Evolutionary conservation across 2,113 vertebrate species (phyloP).

Genomic region (Trichomycterus rosablanca): DNA sequence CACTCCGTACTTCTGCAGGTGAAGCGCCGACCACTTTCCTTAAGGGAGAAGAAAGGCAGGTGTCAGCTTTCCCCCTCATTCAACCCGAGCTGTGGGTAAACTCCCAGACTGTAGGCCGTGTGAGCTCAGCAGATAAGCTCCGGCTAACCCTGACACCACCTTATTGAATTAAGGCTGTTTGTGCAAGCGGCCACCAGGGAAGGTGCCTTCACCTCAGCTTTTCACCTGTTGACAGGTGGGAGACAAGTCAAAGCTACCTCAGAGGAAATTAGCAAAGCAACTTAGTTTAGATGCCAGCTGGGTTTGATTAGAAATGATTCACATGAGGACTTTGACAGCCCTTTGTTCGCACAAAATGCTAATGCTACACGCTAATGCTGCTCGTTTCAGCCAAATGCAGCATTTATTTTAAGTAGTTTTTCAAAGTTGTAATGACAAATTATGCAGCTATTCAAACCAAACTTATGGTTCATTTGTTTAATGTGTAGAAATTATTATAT

Average conservation of each 20-base stretch:
- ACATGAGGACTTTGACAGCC: slow-evolving; percentile 4
- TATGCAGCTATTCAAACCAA: too few species aligned
- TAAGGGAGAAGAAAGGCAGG: slow-evolving; percentile 45
- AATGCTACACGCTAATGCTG: neutral
- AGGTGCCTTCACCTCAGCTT: slow-evolving; percentile 42
- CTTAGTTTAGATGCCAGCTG: slow-evolving; percentile 43
- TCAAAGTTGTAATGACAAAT: too few species aligned
- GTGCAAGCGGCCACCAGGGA: slow-evolving; percentile 46
- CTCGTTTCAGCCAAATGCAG: too few species aligned
- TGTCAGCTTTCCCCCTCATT: slow-evolving; percentile 42
- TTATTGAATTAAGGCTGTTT: slow-evolving; percentile 55
- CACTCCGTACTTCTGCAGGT: slow-evolving; percentile 14
- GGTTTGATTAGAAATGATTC: slow-evolving; percentile 28
- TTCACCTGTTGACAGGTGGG: slow-evolving; percentile 52
- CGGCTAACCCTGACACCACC: slow-evolving; percentile 46
- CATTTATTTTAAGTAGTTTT: too few species aligned
- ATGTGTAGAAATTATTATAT: too few species aligned
- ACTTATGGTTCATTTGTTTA: too few species aligned
- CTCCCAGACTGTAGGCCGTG: slow-evolving; percentile 25
- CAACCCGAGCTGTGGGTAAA: slow-evolving; percentile 31
- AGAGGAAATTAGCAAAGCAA: slow-evolving; percentile 41
- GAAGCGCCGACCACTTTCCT: slow-evolving; percentile 26
- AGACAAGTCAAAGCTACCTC: slow-evolving; percentile 39
- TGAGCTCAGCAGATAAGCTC: slow-evolving; percentile 45
- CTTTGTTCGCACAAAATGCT: slow-evolving; percentile 1